A percentile compares a stretch with the other conserved stretches of the same genome.
Conservation (phyloP, 2,888 invertebrate species). For the Ceriagrion tenellum region DNA sequence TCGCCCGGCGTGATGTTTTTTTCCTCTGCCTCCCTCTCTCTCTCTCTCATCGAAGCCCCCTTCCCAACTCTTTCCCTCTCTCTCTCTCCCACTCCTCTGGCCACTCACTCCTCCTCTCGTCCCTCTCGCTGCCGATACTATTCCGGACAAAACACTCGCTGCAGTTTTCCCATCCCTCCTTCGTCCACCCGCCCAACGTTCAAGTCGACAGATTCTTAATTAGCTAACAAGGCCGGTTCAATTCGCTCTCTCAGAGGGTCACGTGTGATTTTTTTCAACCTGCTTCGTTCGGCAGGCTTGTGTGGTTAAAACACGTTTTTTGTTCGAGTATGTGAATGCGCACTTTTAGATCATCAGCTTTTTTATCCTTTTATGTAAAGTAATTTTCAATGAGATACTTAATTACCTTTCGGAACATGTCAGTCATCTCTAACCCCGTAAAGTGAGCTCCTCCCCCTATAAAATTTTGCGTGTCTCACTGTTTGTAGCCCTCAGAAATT, state of each 20-base stretch:
- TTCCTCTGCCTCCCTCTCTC: background rate
- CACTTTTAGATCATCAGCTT: too few species aligned
- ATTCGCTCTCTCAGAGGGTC: background rate
- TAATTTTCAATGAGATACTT: too few species aligned
- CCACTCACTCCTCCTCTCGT: background rate
- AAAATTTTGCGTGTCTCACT: too few species aligned
- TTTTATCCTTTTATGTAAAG: too few species aligned
- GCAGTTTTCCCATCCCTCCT: background rate
- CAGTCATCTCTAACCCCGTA: too few species aligned
- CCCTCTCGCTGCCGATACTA: slow-evolving; percentile 37
- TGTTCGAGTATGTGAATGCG: too few species aligned
- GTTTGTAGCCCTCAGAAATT: too few species aligned
- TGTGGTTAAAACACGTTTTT: background rate
- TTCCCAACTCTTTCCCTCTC: background rate
- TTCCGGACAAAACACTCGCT: slow-evolving; percentile 44
- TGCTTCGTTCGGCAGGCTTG: background rate
- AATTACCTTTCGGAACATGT: too few species aligned
- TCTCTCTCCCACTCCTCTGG: background rate
- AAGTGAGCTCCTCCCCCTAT: too few species aligned
- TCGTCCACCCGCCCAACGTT: background rate
- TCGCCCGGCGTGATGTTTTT: background rate
- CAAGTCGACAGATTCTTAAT: slow-evolving; percentile 24
- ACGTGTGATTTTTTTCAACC: background rate
- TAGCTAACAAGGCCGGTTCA: slow-evolving; percentile 11
- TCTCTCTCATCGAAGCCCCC: background rate